Evolutionary conservation across 2,888 invertebrate species (phyloP), one percentile per base, ranked within the genome.

Genomic region (Polia nebulosa): DNA sequence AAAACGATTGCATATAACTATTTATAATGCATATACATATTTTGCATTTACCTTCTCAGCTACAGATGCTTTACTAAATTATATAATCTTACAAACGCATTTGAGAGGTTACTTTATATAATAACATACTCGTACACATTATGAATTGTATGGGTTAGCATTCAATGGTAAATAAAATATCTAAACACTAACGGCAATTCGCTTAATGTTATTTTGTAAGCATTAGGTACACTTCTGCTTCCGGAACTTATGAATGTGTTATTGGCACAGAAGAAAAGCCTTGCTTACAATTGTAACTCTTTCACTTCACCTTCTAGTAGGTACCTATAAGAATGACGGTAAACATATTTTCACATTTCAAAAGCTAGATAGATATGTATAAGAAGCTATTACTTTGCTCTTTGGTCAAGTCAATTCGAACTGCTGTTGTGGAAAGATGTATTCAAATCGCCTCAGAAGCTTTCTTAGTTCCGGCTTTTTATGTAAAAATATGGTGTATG

Each of bases 141-240:
- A 11, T 39, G 29, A 32, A 61, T 39, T 15, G 17, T 49, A 41
- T 49, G 29, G 15, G 7, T 41, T 15, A 49, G 7, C 25, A 27
- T 36, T 36, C 32, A 57, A 51, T 39, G 11, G 15, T 20, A 39
- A 36, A 49, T 56, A 36, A 45, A 55, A 49, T 53, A 62, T 65
- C 56, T 44, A 56, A 59, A 59, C n/a, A n/a, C n/a, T 55, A 22
- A 32, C 25, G 25, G 20, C 55, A 36, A 59, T 72, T 76, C 68
- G 47, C 11, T 17, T 34, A 58, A 53, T 67, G 53, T 58, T 44
- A 36, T 67, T 76, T 58, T 27, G 32, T 49, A 7, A 51, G 13
- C 32, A 41, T 41, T 25, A 32, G 13, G n/a, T n/a, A n/a, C 20
- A 49, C 29, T 15, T 39, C 11, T 32, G 44, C 25, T 60, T 69